Evolutionary conservation across 2,797 vertebrate genomes (phyloP).

Genomic region (Telmatherina bonti): DNA sequence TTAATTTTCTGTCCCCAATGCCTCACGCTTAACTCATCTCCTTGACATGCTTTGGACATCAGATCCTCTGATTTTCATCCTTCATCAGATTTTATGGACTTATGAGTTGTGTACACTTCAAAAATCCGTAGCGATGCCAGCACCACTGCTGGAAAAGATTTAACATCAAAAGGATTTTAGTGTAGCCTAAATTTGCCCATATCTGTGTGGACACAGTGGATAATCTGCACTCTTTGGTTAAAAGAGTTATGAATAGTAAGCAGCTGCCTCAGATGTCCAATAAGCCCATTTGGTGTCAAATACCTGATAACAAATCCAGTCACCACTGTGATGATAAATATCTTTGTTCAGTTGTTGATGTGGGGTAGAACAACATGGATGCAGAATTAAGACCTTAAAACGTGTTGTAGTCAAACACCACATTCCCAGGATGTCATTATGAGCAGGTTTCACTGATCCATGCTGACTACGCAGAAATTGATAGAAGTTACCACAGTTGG

Average conservation of each 20-base stretch:
- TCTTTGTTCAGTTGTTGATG: constrained; percentile 24
- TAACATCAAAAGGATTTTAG: background rate
- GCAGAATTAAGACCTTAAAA: background rate
- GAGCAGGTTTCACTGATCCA: background rate
- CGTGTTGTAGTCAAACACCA: background rate
- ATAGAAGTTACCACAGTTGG: too few relatives aligned
- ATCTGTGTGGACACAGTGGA: constrained; percentile 2
- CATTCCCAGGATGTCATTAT: background rate
- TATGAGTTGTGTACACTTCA: background rate
- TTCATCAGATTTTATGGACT: background rate
- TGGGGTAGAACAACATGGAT: constrained; percentile 22
- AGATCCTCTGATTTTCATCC: constrained; percentile 11
- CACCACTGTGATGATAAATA: constrained; percentile 20
- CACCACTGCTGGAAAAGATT: background rate
- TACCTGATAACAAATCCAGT: constrained; percentile 2
- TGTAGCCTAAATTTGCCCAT: background rate
- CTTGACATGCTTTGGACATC: background rate
- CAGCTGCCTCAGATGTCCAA: constrained; percentile 32
- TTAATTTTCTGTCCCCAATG: background rate
- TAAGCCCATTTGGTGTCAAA: constrained; percentile 32
- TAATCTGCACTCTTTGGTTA: constrained; percentile 31
- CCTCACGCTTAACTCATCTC: background rate
- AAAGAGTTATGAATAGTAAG: constrained; percentile 49
- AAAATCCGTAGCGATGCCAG: background rate
- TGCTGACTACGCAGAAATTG: background rate